Conservation (phyloP, 2,797 vertebrate species). For the Acanthornis magna region DNA sequence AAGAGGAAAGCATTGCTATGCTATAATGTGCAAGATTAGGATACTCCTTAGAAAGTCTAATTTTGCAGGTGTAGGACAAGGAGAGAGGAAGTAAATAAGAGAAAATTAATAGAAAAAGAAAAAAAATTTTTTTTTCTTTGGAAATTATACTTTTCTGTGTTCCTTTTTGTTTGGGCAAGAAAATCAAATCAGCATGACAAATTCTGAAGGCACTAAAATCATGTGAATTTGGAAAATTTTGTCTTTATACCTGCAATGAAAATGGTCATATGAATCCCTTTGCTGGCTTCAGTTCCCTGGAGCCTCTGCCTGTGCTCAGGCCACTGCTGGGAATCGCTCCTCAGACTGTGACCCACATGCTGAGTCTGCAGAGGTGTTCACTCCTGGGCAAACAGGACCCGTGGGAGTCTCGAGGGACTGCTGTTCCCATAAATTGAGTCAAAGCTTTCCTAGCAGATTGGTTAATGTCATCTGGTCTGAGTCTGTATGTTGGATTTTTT, state of each 20-base stretch:
- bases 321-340: not conserved
- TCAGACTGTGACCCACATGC: not conserved
- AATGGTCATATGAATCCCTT: not conserved
- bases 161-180: not conserved
- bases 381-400: not conserved
- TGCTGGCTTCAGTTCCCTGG: accelerated
- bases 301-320: not conserved
- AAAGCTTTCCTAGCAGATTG: not conserved
- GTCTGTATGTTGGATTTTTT: not conserved
- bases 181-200: not conserved
- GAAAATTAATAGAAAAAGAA: not conserved
- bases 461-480: not conserved
- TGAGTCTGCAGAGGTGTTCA: not conserved
- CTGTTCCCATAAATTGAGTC: not conserved
- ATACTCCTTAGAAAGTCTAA: not conserved
- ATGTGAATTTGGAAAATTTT: not conserved
- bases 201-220: not conserved
- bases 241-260: not conserved
- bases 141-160: not conserved
- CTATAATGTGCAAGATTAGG: not conserved
- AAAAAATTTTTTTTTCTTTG: not conserved
- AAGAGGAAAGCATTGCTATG: not conserved
- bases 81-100: not conserved
- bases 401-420: accelerated
- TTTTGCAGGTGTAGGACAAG: not conserved